Evolutionary conservation across 2,797 vertebrate species (phyloP), one percentile per base, ranked within the genome.

Genomic region (Perodicticus potto): DNA sequence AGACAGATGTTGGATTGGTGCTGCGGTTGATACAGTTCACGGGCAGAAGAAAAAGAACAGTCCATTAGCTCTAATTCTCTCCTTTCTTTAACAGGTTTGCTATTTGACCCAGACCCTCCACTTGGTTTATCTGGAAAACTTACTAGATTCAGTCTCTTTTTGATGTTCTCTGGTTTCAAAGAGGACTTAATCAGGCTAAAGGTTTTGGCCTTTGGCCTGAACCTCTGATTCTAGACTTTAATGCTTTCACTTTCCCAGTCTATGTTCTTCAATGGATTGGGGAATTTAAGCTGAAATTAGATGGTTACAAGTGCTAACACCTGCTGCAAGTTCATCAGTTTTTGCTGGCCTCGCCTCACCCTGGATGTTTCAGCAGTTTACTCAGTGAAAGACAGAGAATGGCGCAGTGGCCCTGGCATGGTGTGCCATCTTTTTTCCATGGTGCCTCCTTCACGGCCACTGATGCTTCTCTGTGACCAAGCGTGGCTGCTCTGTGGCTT

Each of bases 51-150:
- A 83, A 95, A 81, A 85, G 65, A 81, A 40, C 40, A 83, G 91
- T 65, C 86, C 72, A 84, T 91, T 90, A 85, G 72, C 2, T 12
- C 83, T 67, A 65, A 89, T 95, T 91, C 85, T 93, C 85, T 89
- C 74, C 86, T 96, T 89, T 95, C 49, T 90, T 91, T 55, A 89
- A 70, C 76, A 92, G 82, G 40, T 70, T 95, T 63, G 57, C 83
- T 86, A 55, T 96, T 91, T 95, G 91, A 96, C 93, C 91, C 96
- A 78, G 89, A 53, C 37, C 61, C 65, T 91, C 69, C n/a, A 32
- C 57, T 91, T 70, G 76, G 92, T 80, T 94, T 95, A 94, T 94
- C 94, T 89, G 9, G 87, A 95, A 73, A 73, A 82, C 4, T 5
- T 23, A 49, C 72, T 74, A 63, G 81, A 87, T 37, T 76, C 86